Base-by-base conservation (phyloP, 2,888 invertebrate species). In the Patella ulyssiponensis region DNA sequence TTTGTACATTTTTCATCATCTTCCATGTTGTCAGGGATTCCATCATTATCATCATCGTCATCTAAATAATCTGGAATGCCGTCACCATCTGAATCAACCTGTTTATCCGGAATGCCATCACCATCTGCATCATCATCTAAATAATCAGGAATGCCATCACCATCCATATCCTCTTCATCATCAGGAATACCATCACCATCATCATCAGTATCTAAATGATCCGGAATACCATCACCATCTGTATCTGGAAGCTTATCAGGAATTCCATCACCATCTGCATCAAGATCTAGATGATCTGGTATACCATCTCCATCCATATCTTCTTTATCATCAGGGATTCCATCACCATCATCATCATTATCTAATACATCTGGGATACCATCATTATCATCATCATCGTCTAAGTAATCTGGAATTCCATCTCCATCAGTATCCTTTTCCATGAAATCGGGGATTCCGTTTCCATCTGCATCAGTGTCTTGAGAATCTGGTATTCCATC, bases 151-250 rank as follows among this genome's bases (percentile, higher is more conserved):
- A 90, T 88, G 14, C 90, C 90, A 76, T 89, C 89, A 33, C 87
- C 86, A 74, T 90, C 89, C 69, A 84, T 83, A 52, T 89, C 85
- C 69, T 87, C 86, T 69, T 85, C 69, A 17, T 85, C 56, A 78
- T 90, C 88, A 4, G 89, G 89, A 52, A 90, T 88, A 3, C 89
- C 89, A 79, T 88, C 88, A 23, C 84, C 84, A 75, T 89, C 88
- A 70, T 82, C 85, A 73, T 89, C 89, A 23, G 86, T 81, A 73
- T 89, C 88, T 12, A 84, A 72, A 54, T 85, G 79, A 77, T 89
- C 88, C 0, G 88, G 88, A 44, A 88, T 86, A n/a, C 89, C 89
- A 82, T 89, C 88, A 14, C 87, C 87, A 80, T 90, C 88, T n/a
- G 82, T 82, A 78, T 88, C 88, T 17, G 87, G 88, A 79, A 88